Evolutionary conservation across 2,888 invertebrate species (phyloP).

Genomic region (Nasonia oneida): DNA sequence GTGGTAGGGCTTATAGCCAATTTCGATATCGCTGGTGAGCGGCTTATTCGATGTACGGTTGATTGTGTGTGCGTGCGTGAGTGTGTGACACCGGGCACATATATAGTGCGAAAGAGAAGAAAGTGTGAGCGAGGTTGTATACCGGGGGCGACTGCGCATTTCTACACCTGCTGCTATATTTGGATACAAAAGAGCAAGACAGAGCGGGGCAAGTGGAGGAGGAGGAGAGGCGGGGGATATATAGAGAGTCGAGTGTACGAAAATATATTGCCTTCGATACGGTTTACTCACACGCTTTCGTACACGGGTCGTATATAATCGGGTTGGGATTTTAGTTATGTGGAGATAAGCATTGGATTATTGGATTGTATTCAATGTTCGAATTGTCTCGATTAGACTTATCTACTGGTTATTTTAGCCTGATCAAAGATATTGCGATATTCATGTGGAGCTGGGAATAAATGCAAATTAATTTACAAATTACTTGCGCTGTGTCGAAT

Average conservation of each 20-base stretch:
- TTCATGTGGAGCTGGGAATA: too few species aligned
- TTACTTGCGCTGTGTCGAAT: too few species aligned
- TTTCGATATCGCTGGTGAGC: slow-evolving; percentile 49
- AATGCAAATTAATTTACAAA: too few species aligned
- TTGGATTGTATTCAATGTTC: background rate
- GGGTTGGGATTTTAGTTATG: slow-evolving; percentile 15
- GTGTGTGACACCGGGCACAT: too few species aligned
- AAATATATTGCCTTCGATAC: slow-evolving; percentile 49
- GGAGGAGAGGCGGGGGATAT: background rate
- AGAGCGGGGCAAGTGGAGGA: slow-evolving; percentile 22
- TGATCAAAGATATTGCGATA: background rate
- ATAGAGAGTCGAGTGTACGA: background rate
- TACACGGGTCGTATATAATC: background rate
- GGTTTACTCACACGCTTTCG: slow-evolving; percentile 9
- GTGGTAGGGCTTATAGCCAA: slow-evolving; percentile 56
- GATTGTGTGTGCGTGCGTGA: background rate
- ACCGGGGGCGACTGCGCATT: slow-evolving; percentile 25
- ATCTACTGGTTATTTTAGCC: background rate
- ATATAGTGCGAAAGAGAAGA: background rate
- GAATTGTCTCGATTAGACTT: background rate
- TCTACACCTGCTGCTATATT: slow-evolving; percentile 57
- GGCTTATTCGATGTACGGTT: background rate
- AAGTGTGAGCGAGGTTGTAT: background rate
- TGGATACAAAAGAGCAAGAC: slow-evolving; percentile 46
- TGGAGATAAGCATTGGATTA: background rate